Evolutionary conservation across 1,140 invertebrate species (phyloP).

Genomic region (Lepidotrigona ventralis): DNA sequence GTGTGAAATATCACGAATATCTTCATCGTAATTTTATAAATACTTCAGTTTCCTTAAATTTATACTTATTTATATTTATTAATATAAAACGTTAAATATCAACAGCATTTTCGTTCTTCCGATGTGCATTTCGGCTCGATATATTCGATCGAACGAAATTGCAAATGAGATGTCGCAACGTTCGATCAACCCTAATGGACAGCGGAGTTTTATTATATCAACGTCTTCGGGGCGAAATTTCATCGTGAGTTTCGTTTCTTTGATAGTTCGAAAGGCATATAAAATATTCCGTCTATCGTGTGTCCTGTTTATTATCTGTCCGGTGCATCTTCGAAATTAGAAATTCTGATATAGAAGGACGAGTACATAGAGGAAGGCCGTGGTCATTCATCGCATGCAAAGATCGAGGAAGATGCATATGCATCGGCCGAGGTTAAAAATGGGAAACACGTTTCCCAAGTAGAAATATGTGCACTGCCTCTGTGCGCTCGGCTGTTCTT

Average conservation of each 20-base stretch:
- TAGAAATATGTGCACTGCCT: background rate
- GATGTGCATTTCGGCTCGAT: too few relatives aligned
- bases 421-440: conserved; percentile 14
- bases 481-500: background rate
- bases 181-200: too few relatives aligned
- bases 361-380: too few relatives aligned
- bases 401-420: conserved; percentile 18
- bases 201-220: too few relatives aligned
- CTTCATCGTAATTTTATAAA: too few relatives aligned
- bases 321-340: background rate
- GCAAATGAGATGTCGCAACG: too few relatives aligned
- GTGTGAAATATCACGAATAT: too few relatives aligned
- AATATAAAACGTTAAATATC: too few relatives aligned
- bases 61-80: too few relatives aligned
- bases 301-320: background rate
- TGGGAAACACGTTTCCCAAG: conserved; percentile 12
- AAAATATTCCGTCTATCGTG: background rate
- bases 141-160: too few relatives aligned
- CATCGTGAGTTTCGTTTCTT: background rate
- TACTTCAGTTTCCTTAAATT: too few relatives aligned
- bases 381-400: background rate
- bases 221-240: background rate
- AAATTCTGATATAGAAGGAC: conserved; percentile 2
- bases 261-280: background rate
- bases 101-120: too few relatives aligned